Evolutionary conservation across 2,113 vertebrate genomes (phyloP).

Genomic region (Peromyscus californicus): DNA sequence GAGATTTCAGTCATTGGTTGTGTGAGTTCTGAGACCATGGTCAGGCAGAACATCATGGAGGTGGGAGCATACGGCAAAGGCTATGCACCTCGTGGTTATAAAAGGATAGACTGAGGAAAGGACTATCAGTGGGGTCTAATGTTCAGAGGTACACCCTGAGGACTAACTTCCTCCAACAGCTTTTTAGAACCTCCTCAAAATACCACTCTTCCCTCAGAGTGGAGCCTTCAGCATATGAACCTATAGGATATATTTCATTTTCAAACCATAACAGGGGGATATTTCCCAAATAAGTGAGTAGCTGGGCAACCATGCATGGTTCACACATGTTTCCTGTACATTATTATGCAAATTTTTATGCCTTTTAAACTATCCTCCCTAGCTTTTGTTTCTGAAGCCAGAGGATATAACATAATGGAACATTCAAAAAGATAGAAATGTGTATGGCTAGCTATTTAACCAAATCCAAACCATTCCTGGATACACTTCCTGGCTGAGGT

Average conservation of each 20-base stretch:
- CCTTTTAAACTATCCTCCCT: background rate
- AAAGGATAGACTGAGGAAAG: background rate
- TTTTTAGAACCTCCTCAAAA: background rate
- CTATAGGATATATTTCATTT: background rate
- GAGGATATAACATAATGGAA: background rate
- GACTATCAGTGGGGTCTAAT: background rate
- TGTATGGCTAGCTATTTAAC: background rate
- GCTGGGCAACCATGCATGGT: background rate
- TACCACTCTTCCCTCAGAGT: no score
- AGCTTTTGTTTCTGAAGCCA: background rate
- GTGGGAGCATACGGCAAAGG: no score
- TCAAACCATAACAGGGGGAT: background rate
- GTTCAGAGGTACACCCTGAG: background rate
- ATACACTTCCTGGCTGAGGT: background rate
- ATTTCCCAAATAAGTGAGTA: background rate
- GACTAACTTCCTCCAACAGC: background rate
- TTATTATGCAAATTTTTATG: background rate
- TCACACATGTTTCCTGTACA: background rate
- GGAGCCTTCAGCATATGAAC: background rate
- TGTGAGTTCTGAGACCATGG: no score
- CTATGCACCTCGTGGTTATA: fast-evolving
- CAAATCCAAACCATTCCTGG: background rate
- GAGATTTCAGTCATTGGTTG: background rate
- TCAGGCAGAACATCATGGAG: background rate
- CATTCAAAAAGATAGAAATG: background rate